These are phyloP conservation scores for Echeneis naucrates DNA, from an alignment of 2,797 vertebrate genomes.

Conservation along the genomic window DNA sequence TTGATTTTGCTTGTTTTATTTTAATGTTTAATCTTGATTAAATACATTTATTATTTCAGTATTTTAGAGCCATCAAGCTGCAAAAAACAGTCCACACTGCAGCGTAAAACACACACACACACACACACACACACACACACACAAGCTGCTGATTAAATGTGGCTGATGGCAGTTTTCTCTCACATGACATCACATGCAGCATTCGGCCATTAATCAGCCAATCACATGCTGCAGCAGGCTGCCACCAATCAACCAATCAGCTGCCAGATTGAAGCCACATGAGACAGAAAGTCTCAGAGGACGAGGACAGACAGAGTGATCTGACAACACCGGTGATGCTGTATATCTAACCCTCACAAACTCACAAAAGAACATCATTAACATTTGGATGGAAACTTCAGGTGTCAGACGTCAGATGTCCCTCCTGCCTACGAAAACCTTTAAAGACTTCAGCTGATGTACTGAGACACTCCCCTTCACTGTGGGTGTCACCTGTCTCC, in stretches of 20 bases:
- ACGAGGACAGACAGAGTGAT: not conserved
- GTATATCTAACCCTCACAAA: not conserved
- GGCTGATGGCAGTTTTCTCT: conserved; percentile 54
- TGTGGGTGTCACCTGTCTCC: no score
- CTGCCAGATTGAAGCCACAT: conserved; percentile 42
- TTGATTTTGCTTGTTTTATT: no score
- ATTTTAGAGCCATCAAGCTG: not conserved
- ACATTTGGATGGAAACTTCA: no score
- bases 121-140: not conserved
- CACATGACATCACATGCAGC: conserved; percentile 62
- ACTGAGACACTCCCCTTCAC: no score
- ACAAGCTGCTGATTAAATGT: conserved; percentile 35
- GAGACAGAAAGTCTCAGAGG: conserved; percentile 7
- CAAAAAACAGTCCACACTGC: not conserved
- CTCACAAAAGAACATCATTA: no score
- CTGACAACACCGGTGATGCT: not conserved
- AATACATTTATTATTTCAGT: no score
- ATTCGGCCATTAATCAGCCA: conserved; percentile 48
- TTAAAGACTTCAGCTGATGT: no score
- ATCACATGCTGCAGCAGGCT: conserved; percentile 61
- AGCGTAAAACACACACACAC: conserved; percentile 5
- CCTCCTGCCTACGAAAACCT: no score
- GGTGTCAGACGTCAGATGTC: no score
- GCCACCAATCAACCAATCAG: conserved; percentile 73
- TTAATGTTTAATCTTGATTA: no score